Percentiles rank a stretch among this genome's conserved stretches.
Conservation (phyloP, 2,113 vertebrate genomes). For the Rhagologus leucostigma region DNA sequence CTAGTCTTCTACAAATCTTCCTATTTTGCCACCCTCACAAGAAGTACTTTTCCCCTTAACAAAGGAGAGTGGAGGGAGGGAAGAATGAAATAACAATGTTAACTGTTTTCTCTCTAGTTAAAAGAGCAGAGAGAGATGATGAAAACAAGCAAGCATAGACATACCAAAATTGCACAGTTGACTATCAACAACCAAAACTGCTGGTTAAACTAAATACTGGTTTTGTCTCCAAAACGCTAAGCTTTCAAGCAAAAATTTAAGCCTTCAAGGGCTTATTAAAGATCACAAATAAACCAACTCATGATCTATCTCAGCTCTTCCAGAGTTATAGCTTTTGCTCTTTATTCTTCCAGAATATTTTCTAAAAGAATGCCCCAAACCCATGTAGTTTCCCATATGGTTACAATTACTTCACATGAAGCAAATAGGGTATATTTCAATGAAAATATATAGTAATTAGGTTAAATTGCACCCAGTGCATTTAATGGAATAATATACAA, state of each 20-base stretch:
- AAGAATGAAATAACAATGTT: neutral
- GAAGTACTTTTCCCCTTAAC: neutral
- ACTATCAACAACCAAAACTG: neutral
- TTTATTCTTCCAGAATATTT: neutral
- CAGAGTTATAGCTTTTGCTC: neutral
- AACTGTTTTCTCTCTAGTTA: neutral
- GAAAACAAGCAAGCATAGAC: neutral
- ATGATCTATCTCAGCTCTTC: neutral
- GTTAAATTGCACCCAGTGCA: neutral
- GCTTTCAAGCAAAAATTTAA: neutral
- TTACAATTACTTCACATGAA: neutral
- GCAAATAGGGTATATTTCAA: neutral
- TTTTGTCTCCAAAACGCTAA: neutral
- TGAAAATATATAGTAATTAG: neutral
- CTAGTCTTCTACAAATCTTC: neutral
- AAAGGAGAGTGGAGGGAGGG: fast-evolving
- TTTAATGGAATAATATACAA: neutral
- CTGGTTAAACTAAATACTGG: neutral
- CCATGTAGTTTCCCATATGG: neutral
- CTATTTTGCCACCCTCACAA: neutral
- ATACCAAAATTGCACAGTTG: neutral
- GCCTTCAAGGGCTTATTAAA: neutral
- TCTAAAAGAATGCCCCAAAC: neutral
- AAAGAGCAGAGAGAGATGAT: neutral
- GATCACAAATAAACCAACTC: neutral